phyloP scores from a whole-genome alignment of 2,888 invertebrate species.

The Hypercompe scribonia region DNA sequence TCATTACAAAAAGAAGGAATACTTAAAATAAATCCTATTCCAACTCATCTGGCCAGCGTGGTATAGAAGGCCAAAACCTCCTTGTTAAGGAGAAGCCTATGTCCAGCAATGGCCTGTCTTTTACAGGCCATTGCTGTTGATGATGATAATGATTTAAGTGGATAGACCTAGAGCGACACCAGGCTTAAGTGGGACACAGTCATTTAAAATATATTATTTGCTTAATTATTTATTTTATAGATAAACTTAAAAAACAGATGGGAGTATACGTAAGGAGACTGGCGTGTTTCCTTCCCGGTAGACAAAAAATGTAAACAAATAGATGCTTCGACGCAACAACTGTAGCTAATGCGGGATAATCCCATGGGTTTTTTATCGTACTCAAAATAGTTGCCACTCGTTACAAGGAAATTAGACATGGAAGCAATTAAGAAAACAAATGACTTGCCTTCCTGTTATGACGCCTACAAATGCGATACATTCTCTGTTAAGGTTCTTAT shows the following conservation, averaged over 20 bases:
- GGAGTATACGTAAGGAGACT: conserved; percentile 27
- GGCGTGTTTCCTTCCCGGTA: conserved; percentile 45
- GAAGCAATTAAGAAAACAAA: conserved; percentile 21
- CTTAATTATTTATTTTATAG: conserved; percentile 6
- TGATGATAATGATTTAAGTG: too few species aligned
- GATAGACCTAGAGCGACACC: not conserved
- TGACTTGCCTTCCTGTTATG: conserved; percentile 23
- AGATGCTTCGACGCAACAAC: conserved; percentile 60
- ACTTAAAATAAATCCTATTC: too few species aligned
- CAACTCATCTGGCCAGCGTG: too few species aligned
- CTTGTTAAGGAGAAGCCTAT: too few species aligned
- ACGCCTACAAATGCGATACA: not conserved
- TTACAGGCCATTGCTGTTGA: too few species aligned
- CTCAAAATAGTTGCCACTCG: conserved; percentile 45
- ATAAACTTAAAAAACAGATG: not conserved
- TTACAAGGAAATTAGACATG: conserved; percentile 55
- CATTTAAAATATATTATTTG: conserved; percentile 1
- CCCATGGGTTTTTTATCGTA: conserved; percentile 71
- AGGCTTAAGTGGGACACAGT: not conserved
- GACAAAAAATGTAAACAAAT: conserved; percentile 74
- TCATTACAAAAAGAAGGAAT: too few species aligned
- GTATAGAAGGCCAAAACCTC: too few species aligned
- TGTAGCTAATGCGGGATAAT: conserved; percentile 67
- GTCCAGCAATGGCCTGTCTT: too few species aligned
- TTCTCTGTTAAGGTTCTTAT: not conserved